These are phyloP conservation scores for Cercocebus atys DNA, from an alignment of 2,113 vertebrate species.

Conservation along the genomic window DNA sequence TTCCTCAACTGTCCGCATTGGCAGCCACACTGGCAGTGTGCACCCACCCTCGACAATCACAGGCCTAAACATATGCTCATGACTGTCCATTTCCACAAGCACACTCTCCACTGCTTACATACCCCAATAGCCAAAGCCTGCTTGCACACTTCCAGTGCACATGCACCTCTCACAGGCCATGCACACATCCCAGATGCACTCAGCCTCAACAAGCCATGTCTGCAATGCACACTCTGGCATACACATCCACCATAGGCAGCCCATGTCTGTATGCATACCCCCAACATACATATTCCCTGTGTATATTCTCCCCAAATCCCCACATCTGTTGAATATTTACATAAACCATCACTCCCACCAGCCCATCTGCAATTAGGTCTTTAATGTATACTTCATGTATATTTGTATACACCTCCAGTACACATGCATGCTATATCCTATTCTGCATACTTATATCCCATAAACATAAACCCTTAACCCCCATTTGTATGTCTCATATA, in stretches of 20 bases:
- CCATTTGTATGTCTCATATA: background rate
- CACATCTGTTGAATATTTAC: background rate
- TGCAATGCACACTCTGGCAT: background rate
- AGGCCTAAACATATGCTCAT: background rate
- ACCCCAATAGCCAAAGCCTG: background rate
- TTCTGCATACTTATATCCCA: background rate
- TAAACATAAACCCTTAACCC: background rate
- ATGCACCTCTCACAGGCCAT: background rate
- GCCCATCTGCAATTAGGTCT: background rate
- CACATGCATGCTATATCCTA: background rate
- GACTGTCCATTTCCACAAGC: too few species aligned
- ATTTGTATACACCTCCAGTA: background rate
- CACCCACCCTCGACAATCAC: background rate
- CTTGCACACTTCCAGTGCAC: background rate
- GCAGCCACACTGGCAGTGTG: background rate
- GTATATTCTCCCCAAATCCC: background rate
- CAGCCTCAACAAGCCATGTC: background rate
- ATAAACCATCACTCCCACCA: background rate
- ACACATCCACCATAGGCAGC: fast-evolving
- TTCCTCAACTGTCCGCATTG: fast-evolving
- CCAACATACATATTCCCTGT: background rate
- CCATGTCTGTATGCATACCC: fast-evolving
- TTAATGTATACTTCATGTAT: background rate
- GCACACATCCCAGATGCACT: background rate
- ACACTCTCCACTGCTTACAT: background rate